These are phyloP conservation scores for Catocala fraxini DNA, from an alignment of 2,888 invertebrate genomes.

Conservation along the genomic window DNA sequence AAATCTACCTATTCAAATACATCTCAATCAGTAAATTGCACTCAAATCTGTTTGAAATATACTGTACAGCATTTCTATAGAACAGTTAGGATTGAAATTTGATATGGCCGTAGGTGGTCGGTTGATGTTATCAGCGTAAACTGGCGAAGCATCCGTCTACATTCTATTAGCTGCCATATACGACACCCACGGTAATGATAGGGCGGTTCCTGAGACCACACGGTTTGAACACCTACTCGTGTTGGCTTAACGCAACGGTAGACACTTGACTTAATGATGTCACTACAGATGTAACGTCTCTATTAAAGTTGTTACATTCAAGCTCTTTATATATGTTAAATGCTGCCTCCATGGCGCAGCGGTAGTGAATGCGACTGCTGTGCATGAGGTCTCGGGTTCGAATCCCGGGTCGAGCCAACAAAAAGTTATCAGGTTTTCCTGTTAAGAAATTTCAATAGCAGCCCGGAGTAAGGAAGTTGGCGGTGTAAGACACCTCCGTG, in stretches of 20 bases:
- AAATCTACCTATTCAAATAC: neutral
- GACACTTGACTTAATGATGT: conserved; percentile 1
- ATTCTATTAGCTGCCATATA: conserved; percentile 11
- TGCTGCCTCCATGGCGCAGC: no score
- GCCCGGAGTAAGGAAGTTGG: no score
- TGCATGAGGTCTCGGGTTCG: no score
- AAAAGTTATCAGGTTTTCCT: no score
- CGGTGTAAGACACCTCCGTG: no score
- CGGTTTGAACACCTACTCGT: conserved; percentile 7
- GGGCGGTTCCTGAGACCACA: conserved; percentile 5
- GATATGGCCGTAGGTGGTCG: conserved; percentile 14
- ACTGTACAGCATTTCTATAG: neutral
- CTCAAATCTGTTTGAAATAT: neutral
- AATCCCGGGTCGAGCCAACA: no score
- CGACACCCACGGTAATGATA: conserved; percentile 13
- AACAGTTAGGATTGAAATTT: conserved; percentile 8
- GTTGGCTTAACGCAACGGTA: neutral
- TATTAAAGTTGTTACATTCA: no score
- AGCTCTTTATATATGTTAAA: no score
- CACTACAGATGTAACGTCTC: no score
- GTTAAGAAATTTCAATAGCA: no score
- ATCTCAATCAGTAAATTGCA: conserved; percentile 1
- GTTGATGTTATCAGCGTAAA: conserved; percentile 10
- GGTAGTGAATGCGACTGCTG: no score
- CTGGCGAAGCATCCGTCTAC: conserved; percentile 6